phyloP scores from a whole-genome alignment of 2,113 vertebrate genomes.

The Oryzias melastigma region DNA sequence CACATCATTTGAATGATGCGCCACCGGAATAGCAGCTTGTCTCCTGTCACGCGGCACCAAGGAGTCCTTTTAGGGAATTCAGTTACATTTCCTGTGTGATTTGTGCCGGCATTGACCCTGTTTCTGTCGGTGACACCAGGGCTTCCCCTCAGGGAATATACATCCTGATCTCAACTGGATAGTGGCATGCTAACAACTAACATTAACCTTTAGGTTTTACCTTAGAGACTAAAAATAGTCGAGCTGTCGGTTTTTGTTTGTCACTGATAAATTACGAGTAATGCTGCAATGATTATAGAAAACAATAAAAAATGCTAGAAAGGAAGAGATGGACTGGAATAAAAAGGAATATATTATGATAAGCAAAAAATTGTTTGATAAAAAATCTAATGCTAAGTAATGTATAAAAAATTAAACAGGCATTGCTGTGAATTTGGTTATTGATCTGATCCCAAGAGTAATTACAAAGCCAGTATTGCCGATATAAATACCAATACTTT shows the following conservation, averaged over 20 bases:
- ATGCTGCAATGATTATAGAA: too few species aligned
- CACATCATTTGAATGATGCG: slow-evolving; percentile 32
- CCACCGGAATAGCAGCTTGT: slow-evolving; percentile 27
- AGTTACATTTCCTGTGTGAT: slow-evolving; percentile 62
- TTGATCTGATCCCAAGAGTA: too few species aligned
- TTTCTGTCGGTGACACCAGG: slow-evolving; percentile 58
- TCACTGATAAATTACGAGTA: too few species aligned
- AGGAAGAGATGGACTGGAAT: too few species aligned
- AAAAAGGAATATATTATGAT: too few species aligned
- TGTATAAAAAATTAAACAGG: too few species aligned
- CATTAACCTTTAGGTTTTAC: slow-evolving; percentile 63
- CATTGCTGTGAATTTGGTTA: too few species aligned
- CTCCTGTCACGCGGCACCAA: slow-evolving; percentile 41
- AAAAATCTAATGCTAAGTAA: too few species aligned
- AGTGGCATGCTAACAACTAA: slow-evolving; percentile 64
- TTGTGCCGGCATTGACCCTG: slow-evolving; percentile 61
- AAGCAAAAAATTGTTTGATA: too few species aligned
- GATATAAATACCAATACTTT: too few species aligned
- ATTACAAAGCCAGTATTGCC: too few species aligned
- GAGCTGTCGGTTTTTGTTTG: slow-evolving; percentile 15
- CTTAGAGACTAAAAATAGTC: slow-evolving; percentile 54
- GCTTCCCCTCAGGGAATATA: slow-evolving; percentile 57
- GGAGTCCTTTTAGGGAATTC: slow-evolving; percentile 35
- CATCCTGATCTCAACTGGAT: slow-evolving; percentile 57
- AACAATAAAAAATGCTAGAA: too few species aligned